Conservation (phyloP, 2,797 vertebrate species). For the Anableps anableps region DNA sequence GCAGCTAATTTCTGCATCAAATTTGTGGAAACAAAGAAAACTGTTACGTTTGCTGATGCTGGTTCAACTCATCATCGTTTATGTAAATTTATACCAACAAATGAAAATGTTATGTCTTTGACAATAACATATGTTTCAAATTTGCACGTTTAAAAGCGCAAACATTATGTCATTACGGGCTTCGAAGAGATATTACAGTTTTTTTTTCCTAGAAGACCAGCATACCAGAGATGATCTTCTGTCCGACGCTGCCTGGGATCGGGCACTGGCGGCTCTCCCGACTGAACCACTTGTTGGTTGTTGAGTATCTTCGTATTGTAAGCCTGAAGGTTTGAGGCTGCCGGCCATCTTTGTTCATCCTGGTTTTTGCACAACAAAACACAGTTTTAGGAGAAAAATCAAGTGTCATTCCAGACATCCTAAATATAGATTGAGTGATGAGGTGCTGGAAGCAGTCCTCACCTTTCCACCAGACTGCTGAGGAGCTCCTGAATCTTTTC, state of each 20-base stretch:
- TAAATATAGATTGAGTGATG: not conserved
- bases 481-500: slow-evolving; percentile 87
- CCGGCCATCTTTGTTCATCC: slow-evolving; percentile 87
- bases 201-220: not conserved
- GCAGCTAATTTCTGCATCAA: not conserved
- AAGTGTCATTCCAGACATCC: accelerated
- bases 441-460: not conserved
- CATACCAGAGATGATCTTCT: slow-evolving; percentile 84
- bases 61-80: not conserved
- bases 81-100: not conserved
- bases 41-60: not conserved
- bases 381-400: slow-evolving; percentile 12
- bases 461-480: slow-evolving; percentile 85
- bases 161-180: not conserved
- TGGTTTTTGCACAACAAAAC: slow-evolving; percentile 53
- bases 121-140: not conserved
- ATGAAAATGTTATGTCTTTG: not conserved
- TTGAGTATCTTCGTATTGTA: slow-evolving; percentile 79
- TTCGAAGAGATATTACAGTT: not conserved
- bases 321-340: slow-evolving; percentile 87
- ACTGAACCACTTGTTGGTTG: slow-evolving; percentile 77
- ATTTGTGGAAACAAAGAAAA: not conserved
- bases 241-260: slow-evolving; percentile 82
- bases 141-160: not conserved
- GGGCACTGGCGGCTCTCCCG: slow-evolving; percentile 91